Evolutionary conservation across 2,113 vertebrate genomes (phyloP).

Genomic region (Notechis scutatus): DNA sequence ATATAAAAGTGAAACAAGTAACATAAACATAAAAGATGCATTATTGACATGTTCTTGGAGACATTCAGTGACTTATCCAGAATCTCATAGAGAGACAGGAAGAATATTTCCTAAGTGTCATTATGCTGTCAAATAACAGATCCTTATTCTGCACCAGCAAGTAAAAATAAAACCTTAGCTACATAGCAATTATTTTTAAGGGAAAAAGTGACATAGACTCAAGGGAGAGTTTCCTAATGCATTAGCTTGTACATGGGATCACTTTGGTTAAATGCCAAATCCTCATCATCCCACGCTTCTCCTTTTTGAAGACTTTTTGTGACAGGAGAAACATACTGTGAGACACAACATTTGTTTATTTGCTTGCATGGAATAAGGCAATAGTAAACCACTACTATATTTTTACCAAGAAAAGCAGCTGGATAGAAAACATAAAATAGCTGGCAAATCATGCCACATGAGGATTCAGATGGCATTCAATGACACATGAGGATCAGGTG

Average conservation of each 20-base stretch:
- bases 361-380: neutral
- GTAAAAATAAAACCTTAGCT: neutral
- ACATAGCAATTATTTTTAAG: slow-evolving; percentile 15
- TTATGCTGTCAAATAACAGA: neutral
- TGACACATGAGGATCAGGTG: neutral
- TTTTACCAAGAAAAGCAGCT: neutral
- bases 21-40: slow-evolving; percentile 4
- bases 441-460: neutral
- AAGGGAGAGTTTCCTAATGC: slow-evolving; percentile 1
- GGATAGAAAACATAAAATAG: neutral
- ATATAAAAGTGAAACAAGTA: neutral
- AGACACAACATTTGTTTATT: neutral
- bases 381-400: neutral
- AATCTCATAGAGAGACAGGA: slow-evolving; percentile 15
- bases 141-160: neutral
- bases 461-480: neutral
- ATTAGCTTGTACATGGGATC: slow-evolving; percentile 1
- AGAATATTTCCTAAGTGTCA: slow-evolving; percentile 8
- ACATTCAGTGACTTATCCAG: slow-evolving; percentile 23
- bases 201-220: neutral
- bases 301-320: neutral
- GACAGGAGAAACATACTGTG: slow-evolving; percentile 8
- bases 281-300: neutral
- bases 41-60: slow-evolving; percentile 30
- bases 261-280: slow-evolving; percentile 14